Base-by-base conservation (phyloP, 2,888 invertebrate species). In the Rhagium mordax region DNA sequence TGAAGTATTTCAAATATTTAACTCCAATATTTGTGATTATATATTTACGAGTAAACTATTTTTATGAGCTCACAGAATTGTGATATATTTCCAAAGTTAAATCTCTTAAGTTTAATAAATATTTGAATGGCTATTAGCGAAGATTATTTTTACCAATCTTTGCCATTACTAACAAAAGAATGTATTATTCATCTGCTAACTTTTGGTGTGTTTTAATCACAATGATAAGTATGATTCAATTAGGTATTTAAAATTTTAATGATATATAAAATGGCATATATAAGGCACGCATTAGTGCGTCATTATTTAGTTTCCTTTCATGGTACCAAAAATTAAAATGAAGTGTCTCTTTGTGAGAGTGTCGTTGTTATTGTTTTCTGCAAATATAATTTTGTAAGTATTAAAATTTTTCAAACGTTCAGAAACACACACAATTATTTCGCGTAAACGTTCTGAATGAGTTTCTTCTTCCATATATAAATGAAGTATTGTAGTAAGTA, bases 311-410 rank as follows among this genome's bases (percentile, higher is more conserved):
- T 33, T 0, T 33, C 13, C 3, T 2, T 33, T 33, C 0, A 21
- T 55, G 13, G 53, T 21, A 10, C 6, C 33, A 33, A 33, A 33
- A 21, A 21, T 2, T 7, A 49, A 62, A 24, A 62, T 62, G 62
- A 21, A 21, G n/a, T 47, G 48, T 8, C 16, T 21, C 49, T 21
- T 62, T 21, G 21, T 21, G 2, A 21, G 16, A 47, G 48, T 62
- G 20, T 7, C 24, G 49, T 21, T 20, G 15, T 62, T 60, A 8
- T 60, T 60, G 8, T 8, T 24, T 10, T 62, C 2, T 15, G n/a
- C n/a, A n/a, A n/a, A 15, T 16, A 8, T 49, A 49, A 49, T 62
- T 27, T 21, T 62, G 62, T 62, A 62, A 62, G 62, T 62, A 21
- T 24, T 16, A n/a, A n/a, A n/a, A n/a, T n/a, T n/a, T n/a, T n/a